These are phyloP conservation scores for Cyclargus thomasi DNA, from an alignment of 1,140 invertebrate genomes.

Conservation along the genomic window DNA sequence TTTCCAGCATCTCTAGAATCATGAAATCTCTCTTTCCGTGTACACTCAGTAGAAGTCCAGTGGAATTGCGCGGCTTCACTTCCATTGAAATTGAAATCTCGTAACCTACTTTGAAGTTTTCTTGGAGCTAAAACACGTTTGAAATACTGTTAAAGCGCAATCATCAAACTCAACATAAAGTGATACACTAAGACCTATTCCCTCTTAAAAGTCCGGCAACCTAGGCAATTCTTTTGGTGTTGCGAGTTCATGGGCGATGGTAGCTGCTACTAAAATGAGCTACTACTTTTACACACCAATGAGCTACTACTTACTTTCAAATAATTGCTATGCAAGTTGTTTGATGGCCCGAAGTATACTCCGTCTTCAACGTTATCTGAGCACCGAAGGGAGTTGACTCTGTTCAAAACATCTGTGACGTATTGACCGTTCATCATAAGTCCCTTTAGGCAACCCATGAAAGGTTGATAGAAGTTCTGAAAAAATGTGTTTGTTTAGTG, in stretches of 20 bases:
- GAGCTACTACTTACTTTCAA: conserved; percentile 43
- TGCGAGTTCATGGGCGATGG: too few relatives aligned
- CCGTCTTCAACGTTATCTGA: conserved; percentile 89
- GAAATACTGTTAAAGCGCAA: background rate
- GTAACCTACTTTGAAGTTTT: conserved; percentile 86
- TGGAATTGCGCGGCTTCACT: conserved; percentile 89
- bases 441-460: conserved; percentile 91
- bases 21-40: conserved; percentile 88
- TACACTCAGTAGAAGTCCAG: conserved; percentile 88
- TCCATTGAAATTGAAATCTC: conserved; percentile 89
- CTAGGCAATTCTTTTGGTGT: too few relatives aligned
- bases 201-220: too few relatives aligned
- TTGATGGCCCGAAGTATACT: conserved; percentile 86
- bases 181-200: too few relatives aligned
- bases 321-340: conserved; percentile 51
- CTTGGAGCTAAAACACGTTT: conserved; percentile 65
- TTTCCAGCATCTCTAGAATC: conserved; percentile 91
- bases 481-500: conserved; percentile 21
- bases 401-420: conserved; percentile 76
- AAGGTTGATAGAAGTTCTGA: conserved; percentile 77
- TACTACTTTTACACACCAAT: too few relatives aligned
- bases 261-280: too few relatives aligned
- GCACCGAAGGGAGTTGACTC: conserved; percentile 84
- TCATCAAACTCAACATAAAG: too few relatives aligned
- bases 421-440: conserved; percentile 83